These are phyloP conservation scores for Conger conger DNA, from an alignment of 2,113 vertebrate genomes.

Conservation along the genomic window DNA sequence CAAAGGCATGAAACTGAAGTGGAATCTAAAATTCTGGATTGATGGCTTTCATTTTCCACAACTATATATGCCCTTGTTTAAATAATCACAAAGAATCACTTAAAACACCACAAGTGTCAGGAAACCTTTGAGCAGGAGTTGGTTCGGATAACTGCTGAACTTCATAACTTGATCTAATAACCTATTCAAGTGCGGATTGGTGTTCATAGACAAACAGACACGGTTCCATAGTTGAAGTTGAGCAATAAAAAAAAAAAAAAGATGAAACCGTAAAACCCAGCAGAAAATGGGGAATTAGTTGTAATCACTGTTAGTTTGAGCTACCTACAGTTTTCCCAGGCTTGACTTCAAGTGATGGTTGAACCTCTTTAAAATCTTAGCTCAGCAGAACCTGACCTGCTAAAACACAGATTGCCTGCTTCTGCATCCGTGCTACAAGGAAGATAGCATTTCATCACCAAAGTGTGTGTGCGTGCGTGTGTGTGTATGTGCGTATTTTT, in stretches of 20 bases:
- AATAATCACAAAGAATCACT: neutral
- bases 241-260: conserved; percentile 5
- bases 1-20: neutral
- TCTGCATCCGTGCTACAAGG: neutral
- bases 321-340: conserved; percentile 48
- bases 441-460: neutral
- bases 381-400: conserved; percentile 63
- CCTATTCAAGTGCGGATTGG: neutral
- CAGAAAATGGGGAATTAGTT: too few species aligned
- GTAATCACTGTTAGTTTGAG: conserved; percentile 1
- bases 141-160: neutral
- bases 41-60: neutral
- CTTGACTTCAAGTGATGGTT: conserved; percentile 70
- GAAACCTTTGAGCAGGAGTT: too few species aligned
- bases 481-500: too few species aligned
- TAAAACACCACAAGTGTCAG: too few species aligned
- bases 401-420: conserved; percentile 12
- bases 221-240: neutral
- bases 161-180: neutral
- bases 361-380: conserved; percentile 39
- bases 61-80: neutral
- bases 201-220: neutral
- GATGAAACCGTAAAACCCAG: neutral
- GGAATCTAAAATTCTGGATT: neutral
- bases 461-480: neutral